These are phyloP conservation scores for Percina caprodes DNA, from an alignment of 2,113 vertebrate species.

Conservation along the genomic window DNA sequence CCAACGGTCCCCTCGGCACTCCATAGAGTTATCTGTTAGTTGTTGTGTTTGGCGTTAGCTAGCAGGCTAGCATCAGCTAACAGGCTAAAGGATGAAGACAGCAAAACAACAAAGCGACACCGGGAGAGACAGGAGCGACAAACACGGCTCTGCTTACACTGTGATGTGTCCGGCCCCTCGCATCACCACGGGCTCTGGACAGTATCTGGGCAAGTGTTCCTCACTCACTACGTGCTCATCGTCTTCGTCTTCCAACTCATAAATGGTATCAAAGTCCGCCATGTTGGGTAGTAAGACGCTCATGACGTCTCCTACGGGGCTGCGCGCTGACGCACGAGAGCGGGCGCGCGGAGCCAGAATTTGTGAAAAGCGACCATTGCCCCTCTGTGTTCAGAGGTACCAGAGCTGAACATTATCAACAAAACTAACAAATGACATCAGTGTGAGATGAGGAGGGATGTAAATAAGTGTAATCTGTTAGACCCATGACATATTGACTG, in stretches of 20 bases:
- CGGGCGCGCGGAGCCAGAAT: conserved; percentile 24
- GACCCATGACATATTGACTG: neutral
- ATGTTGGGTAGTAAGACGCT: conserved; percentile 96
- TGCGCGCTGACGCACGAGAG: conserved; percentile 48
- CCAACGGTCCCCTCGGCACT: neutral
- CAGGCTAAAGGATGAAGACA: conserved; percentile 38
- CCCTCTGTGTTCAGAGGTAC: neutral
- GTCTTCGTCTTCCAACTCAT: conserved; percentile 95
- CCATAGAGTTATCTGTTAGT: conserved; percentile 28
- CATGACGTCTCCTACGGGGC: conserved; percentile 86
- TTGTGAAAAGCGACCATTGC: neutral
- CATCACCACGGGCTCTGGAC: conserved; percentile 94
- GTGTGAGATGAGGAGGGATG: neutral
- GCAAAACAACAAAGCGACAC: conserved; percentile 38
- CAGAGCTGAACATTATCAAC: neutral
- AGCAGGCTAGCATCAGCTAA: conserved; percentile 59
- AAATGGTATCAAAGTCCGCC: conserved; percentile 99
- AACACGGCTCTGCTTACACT: conserved; percentile 88
- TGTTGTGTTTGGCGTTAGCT: conserved; percentile 69
- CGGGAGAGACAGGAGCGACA: conserved; percentile 8
- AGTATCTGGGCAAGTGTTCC: conserved; percentile 90
- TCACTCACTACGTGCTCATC: conserved; percentile 93
- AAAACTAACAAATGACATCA: too few species aligned
- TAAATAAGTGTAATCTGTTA: neutral
- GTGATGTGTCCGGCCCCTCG: conserved; percentile 97